Evolutionary conservation across 2,797 vertebrate genomes (phyloP).

Genomic region (Schizothorax lantsangensis): DNA sequence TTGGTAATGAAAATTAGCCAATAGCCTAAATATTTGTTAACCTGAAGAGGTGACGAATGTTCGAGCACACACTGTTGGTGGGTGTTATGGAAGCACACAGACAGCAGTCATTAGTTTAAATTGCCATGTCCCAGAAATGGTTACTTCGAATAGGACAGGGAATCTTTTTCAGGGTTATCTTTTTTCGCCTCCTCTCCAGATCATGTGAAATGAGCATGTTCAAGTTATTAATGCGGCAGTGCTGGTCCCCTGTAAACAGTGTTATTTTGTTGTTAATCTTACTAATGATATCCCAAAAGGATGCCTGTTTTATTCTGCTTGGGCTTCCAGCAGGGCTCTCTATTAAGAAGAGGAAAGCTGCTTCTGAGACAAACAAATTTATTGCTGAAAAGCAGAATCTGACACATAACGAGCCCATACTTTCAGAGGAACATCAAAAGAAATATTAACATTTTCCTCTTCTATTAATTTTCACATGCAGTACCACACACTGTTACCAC

Average conservation of each 20-base stretch:
- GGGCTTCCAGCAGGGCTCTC: conserved; percentile 36
- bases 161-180: conserved; percentile 42
- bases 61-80: conserved; percentile 49
- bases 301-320: conserved; percentile 51
- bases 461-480: conserved; percentile 32
- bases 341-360: conserved; percentile 53
- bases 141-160: conserved; percentile 49
- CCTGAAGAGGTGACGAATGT: conserved; percentile 20
- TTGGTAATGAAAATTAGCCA: background rate
- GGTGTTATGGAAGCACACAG: conserved; percentile 54
- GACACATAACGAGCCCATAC: conserved; percentile 43
- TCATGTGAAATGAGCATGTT: conserved; percentile 62
- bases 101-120: conserved; percentile 70
- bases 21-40: conserved; percentile 28
- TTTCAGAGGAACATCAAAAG: conserved; percentile 51
- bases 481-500: conserved; percentile 20
- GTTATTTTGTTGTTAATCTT: conserved; percentile 70
- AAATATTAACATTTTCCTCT: conserved; percentile 41
- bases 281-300: conserved; percentile 74
- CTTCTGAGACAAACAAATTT: conserved; percentile 53
- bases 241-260: conserved; percentile 66
- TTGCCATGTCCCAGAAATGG: conserved; percentile 65
- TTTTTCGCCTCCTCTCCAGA: background rate
- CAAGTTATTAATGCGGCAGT: conserved; percentile 60
- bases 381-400: conserved; percentile 60